Evolutionary conservation across 2,888 invertebrate genomes (phyloP), one percentile per base, ranked within the genome.

Genomic region (Polia nebulosa): DNA sequence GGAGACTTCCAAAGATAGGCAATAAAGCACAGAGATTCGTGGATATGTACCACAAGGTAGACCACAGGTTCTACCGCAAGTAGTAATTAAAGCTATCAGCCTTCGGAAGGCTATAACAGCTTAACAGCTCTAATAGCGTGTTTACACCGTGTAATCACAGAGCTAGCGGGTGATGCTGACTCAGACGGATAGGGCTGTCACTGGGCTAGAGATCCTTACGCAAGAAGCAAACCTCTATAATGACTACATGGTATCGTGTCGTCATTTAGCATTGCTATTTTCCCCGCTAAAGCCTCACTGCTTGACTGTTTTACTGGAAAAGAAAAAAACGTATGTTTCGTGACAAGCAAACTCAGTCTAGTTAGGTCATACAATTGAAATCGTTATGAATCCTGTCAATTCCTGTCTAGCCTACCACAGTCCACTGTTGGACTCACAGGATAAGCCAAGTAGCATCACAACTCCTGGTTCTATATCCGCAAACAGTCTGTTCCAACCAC

Each of bases 111-210:
- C 57, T 72, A 17, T 71, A 78, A 69, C 70, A 70, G 67, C 75
- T 70, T 69, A 65, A 68, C 62, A 60, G 59, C 72, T 55, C 72
- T 83, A 75, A 83, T 82, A 64, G 69, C 76, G 79, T 81, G 85
- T 85, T 84, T 77, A 82, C 83, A 67, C 60, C 77, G 57, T 73
- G 80, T 84, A 78, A 84, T 82, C 65, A 72, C 58, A 49, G 34
- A 52, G 47, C 44, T 34, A 65, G 61, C 22, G 60, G 39, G 0
- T 52, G 58, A 71, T 63, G 66, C 63, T 73, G 68, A 69, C 51
- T 56, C 56, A 52, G 52, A 32, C 5, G 9, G 44, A 55, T 66
- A 75, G 78, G 74, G 78, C 51, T 75, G 78, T 5, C 72, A 53
- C 39, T 41, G 2, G 8, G 4, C 8, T 22, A 9, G 61, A 51